Base-by-base conservation (phyloP, 2,888 invertebrate genomes). In the Pheosia gnoma region DNA sequence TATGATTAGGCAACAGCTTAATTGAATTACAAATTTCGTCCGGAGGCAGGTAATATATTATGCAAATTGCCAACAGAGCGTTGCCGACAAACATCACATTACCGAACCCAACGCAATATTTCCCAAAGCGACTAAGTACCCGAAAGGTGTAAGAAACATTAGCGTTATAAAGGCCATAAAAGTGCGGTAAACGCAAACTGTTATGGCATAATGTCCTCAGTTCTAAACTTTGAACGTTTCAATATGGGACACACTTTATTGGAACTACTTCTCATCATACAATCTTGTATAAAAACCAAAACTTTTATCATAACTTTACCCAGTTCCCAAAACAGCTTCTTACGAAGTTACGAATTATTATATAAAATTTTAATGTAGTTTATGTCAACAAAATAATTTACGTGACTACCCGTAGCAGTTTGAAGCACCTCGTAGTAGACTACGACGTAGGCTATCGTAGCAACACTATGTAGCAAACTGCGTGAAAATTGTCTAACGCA, bases 11-110 rank as follows among this genome's bases (percentile, higher is more conserved):
- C 9, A 6, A 43, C 43, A 1, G 3, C 7, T 7, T 3, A 84
- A 86, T 85, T 85, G 80, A 84, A 86, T 85, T 78, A 83, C 83
- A 84, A 83, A 85, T 84, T 81, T 74, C 60, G 76, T 66, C 69
- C 75, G 68, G 72, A 76, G 77, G 79, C 80, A 78, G 80, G 78
- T 82, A 76, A 74, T 77, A 83, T 81, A 80, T 86, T 84, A 86
- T 84, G 86, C 78, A 84, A 86, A 86, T 83, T 70, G 75, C 75
- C 67, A 6, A 9, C 52, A 52, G 68, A 72, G 77, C 80, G 80
- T 77, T 79, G 78, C 74, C 69, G 63, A 58, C 62, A 69, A 60
- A 25, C 25, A 25, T 71, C 65, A 65, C 68, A 65, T 72, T 64
- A 70, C 59, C 60, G 68, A 67, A 67, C 65, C 62, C 63, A 70